Percentiles rank a stretch among this genome's conserved stretches.
phyloP scores from a whole-genome alignment of 2,113 vertebrate species.

The Coptodon bakossiorum region DNA sequence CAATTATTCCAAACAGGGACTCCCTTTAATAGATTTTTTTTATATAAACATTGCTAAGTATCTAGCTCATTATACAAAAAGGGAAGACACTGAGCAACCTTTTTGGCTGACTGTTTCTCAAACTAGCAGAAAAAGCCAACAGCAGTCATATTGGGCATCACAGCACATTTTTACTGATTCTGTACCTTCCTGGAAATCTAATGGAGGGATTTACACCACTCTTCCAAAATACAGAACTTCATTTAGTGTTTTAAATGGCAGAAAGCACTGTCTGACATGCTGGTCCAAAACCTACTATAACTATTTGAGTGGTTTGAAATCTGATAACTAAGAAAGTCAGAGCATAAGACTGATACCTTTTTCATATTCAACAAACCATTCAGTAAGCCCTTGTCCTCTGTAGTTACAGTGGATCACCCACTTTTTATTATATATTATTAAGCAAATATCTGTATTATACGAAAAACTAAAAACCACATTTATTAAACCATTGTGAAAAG shows the following conservation, averaged over 20 bases:
- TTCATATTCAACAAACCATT: background rate
- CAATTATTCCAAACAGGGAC: background rate
- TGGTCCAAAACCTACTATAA: background rate
- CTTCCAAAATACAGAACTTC: background rate
- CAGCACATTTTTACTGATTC: background rate
- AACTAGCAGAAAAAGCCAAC: background rate
- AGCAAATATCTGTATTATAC: background rate
- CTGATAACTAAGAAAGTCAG: background rate
- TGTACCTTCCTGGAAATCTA: background rate
- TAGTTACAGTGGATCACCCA: background rate
- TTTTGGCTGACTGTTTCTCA: background rate
- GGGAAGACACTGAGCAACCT: background rate
- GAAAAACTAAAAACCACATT: background rate
- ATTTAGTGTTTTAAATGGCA: background rate
- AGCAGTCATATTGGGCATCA: background rate
- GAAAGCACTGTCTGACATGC: background rate
- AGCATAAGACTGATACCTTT: background rate
- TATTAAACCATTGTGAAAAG: background rate
- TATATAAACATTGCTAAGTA: background rate
- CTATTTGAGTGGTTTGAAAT: background rate
- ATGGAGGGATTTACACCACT: background rate
- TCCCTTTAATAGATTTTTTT: background rate
- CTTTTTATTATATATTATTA: background rate
- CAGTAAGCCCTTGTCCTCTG: background rate
- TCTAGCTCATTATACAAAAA: background rate